These are phyloP conservation scores for Campylorhamphus procurvoides DNA, from an alignment of 2,113 vertebrate genomes.

Conservation along the genomic window DNA sequence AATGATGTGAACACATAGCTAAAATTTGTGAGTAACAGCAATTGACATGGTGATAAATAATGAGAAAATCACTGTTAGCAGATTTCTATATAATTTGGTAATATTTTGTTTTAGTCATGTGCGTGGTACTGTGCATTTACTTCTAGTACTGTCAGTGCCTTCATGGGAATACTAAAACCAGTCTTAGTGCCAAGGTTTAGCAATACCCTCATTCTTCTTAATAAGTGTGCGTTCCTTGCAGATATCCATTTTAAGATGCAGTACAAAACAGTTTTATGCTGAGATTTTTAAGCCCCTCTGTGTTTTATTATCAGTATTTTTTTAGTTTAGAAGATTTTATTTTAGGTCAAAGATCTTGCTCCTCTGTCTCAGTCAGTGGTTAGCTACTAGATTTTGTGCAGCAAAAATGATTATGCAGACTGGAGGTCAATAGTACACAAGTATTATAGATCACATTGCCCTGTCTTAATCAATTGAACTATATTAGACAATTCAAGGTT, in stretches of 20 bases:
- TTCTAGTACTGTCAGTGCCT: not conserved
- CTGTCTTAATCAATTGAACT: constrained; percentile 11
- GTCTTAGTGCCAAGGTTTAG: not conserved
- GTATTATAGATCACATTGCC: not conserved
- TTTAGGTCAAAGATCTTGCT: constrained; percentile 4
- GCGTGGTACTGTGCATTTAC: not conserved
- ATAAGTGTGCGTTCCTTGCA: not conserved
- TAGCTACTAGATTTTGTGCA: constrained; percentile 26
- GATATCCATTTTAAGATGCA: not conserved
- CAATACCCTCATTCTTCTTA: not conserved
- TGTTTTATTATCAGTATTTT: not conserved
- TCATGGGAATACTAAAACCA: not conserved
- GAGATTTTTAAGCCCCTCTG: not conserved
- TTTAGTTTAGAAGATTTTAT: not conserved
- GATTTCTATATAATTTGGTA: not conserved
- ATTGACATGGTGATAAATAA: not conserved
- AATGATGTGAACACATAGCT: not conserved
- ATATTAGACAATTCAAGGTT: not conserved
- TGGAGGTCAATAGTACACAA: constrained; percentile 8
- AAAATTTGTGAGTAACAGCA: not conserved
- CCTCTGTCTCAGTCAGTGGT: not conserved
- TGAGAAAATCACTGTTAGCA: not conserved
- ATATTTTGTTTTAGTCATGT: not conserved
- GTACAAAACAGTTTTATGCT: not conserved
- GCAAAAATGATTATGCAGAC: not conserved